These are phyloP conservation scores for Papilio dardanus DNA, from an alignment of 1,140 invertebrate genomes.

Conservation along the genomic window DNA sequence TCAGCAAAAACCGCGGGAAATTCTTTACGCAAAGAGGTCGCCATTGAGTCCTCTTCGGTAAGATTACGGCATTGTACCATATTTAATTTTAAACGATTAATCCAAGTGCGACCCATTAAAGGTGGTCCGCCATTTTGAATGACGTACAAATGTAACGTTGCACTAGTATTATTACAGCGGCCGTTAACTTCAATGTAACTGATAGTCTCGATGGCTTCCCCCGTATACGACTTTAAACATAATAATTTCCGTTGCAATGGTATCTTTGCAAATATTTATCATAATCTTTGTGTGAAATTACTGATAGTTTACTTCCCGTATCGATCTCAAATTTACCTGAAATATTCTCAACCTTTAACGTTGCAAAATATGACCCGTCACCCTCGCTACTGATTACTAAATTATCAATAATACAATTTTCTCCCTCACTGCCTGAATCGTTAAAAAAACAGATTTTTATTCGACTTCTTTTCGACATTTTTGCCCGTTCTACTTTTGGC, in stretches of 20 bases:
- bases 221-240: conserved; percentile 43
- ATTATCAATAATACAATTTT: conserved; percentile 23
- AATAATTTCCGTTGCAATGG: conserved; percentile 29
- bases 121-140: conserved; percentile 45
- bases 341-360: conserved; percentile 27
- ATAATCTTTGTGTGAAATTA: conserved; percentile 17
- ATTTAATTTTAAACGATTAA: conserved; percentile 47
- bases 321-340: conserved; percentile 34
- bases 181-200: conserved; percentile 41
- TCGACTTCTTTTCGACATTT: background rate
- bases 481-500: background rate
- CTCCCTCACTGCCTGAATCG: conserved; percentile 5
- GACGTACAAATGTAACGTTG: conserved; percentile 39
- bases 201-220: conserved; percentile 41
- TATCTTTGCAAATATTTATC: conserved; percentile 3
- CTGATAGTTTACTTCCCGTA: conserved; percentile 36
- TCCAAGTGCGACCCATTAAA: conserved; percentile 47
- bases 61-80: conserved; percentile 42
- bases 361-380: conserved; percentile 28
- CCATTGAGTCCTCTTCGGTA: conserved; percentile 38
- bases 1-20: conserved; percentile 45
- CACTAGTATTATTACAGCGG: conserved; percentile 14
- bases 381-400: conserved; percentile 14
- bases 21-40: conserved; percentile 39
- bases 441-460: conserved; percentile 8